These are phyloP conservation scores for Isoperla grammatica DNA, from an alignment of 2,888 invertebrate species.

Conservation along the genomic window DNA sequence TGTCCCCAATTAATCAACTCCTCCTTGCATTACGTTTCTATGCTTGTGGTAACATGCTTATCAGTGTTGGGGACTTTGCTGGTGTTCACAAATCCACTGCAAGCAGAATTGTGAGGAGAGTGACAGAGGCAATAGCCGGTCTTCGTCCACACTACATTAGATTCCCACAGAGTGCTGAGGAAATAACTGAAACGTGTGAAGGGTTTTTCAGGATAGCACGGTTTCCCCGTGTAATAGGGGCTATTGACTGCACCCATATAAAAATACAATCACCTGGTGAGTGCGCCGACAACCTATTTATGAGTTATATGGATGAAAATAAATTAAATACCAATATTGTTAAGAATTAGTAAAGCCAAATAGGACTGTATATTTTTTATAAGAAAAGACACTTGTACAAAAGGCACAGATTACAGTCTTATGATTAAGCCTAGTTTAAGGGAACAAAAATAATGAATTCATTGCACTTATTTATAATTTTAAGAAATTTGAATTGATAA, in stretches of 20 bases:
- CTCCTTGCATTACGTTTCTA: slow-evolving; percentile 1
- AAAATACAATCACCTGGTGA: slow-evolving; percentile 13
- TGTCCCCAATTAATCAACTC: neutral
- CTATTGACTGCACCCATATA: slow-evolving; percentile 20
- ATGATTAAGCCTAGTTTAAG: no score
- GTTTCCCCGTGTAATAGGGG: slow-evolving; percentile 20
- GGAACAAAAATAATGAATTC: no score
- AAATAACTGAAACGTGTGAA: neutral
- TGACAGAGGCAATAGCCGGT: slow-evolving; percentile 8
- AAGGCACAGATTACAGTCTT: no score
- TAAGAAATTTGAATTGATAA: no score
- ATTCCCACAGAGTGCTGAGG: slow-evolving; percentile 8
- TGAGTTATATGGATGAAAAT: no score
- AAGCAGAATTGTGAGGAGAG: slow-evolving; percentile 3
- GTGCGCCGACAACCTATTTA: no score
- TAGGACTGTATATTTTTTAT: no score
- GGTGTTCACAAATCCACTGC: slow-evolving; percentile 19
- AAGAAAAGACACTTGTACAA: no score
- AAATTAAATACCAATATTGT: no score
- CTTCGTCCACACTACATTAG: neutral
- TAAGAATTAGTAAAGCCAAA: no score
- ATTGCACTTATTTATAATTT: no score
- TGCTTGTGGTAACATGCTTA: slow-evolving; percentile 7
- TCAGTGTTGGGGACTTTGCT: slow-evolving; percentile 11
- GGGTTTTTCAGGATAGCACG: slow-evolving; percentile 5